Evolutionary conservation across 2,113 vertebrate genomes (phyloP), one percentile per base, ranked within the genome.

Genomic region (Dolichallabes microphthalmus): DNA sequence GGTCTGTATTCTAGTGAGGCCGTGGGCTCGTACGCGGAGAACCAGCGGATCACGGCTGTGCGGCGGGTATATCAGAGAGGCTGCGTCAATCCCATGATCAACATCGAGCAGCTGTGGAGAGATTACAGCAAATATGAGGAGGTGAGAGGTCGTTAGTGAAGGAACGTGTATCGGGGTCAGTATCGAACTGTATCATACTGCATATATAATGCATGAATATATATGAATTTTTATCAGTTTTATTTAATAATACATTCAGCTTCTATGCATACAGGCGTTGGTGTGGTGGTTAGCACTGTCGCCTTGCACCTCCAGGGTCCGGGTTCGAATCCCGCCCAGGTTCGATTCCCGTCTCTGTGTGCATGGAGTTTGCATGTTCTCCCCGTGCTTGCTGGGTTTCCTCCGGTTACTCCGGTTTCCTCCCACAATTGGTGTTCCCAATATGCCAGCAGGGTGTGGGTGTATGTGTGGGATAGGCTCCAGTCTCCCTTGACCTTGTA

Each of bases 111-210:
- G 88, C 96, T 99, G 61, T 99, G 98, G 98, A 96, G 98, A 92
- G 98, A 99, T 94, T 99, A 99, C 94, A 99, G 97, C 94, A 99
- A 99, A 91, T 99, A 99, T n/a, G 98, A 99, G 92, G 98, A 99
- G 97, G 98, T 96, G 94, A 96, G 87, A 50, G 4, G 30, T 20
- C 3, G 9, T 9, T 68, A 32, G 50, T 30, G 12, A 14, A 50
- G 69, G 12, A 27, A 58, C 53, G 3, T 35, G 1, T 20, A 52
- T 53, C 3, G 2, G 32, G 32, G 32, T 35, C 32, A 35, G 32
- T 35, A 35, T 35, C 32, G 32, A 35, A 32, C 8, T 60, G 14
- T 17, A 13, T 17, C 35, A 9, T 35, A 20, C 20, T 35, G 6
- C 66, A 35, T 10, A 57, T 69, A 9, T 35, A 20, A 35, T 35